Percentiles rank a stretch among this genome's conserved stretches.
These are phyloP conservation scores for Drosophila orena DNA, from an alignment of 1,140 invertebrate species.

Conservation along the genomic window DNA sequence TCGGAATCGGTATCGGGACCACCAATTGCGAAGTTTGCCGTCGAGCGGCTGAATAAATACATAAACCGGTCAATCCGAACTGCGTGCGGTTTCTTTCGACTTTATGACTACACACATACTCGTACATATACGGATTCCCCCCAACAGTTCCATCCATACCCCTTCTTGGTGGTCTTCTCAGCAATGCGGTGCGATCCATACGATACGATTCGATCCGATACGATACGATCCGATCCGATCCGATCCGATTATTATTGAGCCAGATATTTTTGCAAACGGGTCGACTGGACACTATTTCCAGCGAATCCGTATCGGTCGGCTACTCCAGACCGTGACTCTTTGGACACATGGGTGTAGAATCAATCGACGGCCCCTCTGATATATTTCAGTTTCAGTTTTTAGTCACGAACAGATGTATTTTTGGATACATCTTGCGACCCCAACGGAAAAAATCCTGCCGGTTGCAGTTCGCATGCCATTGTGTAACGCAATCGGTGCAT, in stretches of 20 bases:
- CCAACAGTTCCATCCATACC: background rate
- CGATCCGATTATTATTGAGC: slow-evolving; percentile 1
- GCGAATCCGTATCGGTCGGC: slow-evolving; percentile 18
- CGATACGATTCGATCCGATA: slow-evolving; percentile 2
- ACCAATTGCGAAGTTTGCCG: slow-evolving; percentile 59
- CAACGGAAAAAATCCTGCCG: slow-evolving; percentile 24
- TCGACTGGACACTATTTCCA: slow-evolving; percentile 41
- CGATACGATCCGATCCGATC: background rate
- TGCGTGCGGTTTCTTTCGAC: slow-evolving; percentile 53
- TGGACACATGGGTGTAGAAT: slow-evolving; percentile 50
- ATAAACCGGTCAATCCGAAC: slow-evolving; percentile 63
- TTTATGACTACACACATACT: slow-evolving; percentile 45
- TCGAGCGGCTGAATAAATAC: slow-evolving; percentile 61
- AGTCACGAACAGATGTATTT: slow-evolving; percentile 68
- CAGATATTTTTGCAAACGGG: background rate
- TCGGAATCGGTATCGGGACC: slow-evolving; percentile 21
- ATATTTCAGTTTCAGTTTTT: slow-evolving; percentile 29
- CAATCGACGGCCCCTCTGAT: slow-evolving; percentile 13
- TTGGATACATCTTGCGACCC: slow-evolving; percentile 50
- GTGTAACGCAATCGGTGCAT: slow-evolving; percentile 12
- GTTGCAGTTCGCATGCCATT: slow-evolving; percentile 3
- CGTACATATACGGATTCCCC: background rate
- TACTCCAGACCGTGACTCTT: slow-evolving; percentile 61
- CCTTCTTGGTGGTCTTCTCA: slow-evolving; percentile 46
- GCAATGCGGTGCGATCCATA: background rate